These are phyloP conservation scores for Paraplagusia blochii DNA, from an alignment of 2,113 vertebrate genomes.

Conservation along the genomic window DNA sequence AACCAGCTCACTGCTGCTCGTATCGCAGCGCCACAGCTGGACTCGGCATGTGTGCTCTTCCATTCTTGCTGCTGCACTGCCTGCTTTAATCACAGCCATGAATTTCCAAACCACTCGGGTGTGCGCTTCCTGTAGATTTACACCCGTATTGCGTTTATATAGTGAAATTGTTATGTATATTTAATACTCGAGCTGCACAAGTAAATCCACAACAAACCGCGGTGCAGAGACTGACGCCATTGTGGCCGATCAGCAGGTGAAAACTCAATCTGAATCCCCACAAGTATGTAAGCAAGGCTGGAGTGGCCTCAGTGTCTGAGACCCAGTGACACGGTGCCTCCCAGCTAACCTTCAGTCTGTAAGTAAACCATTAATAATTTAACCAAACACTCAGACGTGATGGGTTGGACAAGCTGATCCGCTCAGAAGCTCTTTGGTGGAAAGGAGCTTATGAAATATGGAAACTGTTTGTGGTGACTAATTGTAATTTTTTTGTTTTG, in stretches of 20 bases:
- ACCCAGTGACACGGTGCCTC: slow-evolving; percentile 19
- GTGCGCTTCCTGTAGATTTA: slow-evolving; percentile 12
- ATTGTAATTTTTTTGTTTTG: slow-evolving; percentile 59
- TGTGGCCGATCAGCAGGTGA: slow-evolving; percentile 43
- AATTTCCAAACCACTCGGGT: slow-evolving; percentile 34
- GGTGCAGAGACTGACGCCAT: slow-evolving; percentile 35
- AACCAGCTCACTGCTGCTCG: slow-evolving; percentile 23
- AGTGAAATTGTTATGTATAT: slow-evolving; percentile 26
- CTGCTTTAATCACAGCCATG: slow-evolving; percentile 44
- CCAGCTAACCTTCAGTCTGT: slow-evolving; percentile 53
- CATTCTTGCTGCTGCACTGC: slow-evolving; percentile 22
- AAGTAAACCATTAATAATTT: slow-evolving; percentile 71
- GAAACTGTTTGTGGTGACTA: slow-evolving; percentile 66
- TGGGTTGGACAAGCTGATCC: slow-evolving; percentile 53
- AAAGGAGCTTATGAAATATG: slow-evolving; percentile 70
- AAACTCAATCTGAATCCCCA: slow-evolving; percentile 57
- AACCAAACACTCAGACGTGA: slow-evolving; percentile 63
- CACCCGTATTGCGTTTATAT: slow-evolving; percentile 25
- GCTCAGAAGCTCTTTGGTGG: slow-evolving; percentile 49
- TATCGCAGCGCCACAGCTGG: slow-evolving; percentile 50
- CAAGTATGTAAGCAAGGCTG: slow-evolving; percentile 61
- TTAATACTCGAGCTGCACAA: slow-evolving; percentile 27
- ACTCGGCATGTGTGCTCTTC: slow-evolving; percentile 25
- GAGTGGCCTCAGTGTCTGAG: slow-evolving; percentile 19
- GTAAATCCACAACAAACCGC: slow-evolving; percentile 32